phyloP scores from a whole-genome alignment of 2,888 invertebrate genomes.

The Drosophila phalerata region DNA sequence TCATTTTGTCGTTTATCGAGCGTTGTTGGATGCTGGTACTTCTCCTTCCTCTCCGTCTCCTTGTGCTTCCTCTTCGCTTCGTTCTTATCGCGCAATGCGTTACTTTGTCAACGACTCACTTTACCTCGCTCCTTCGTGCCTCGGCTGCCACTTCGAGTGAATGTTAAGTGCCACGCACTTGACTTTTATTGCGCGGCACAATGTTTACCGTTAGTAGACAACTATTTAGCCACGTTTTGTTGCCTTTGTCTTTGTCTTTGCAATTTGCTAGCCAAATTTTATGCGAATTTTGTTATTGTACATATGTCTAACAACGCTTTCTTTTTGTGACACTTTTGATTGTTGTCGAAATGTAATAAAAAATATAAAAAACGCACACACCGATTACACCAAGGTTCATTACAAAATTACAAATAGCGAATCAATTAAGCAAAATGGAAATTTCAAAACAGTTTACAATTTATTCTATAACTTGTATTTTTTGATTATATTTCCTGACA shows the following conservation, averaged over 20 bases:
- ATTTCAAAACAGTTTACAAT: slow-evolving; percentile 26
- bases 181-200: slow-evolving; percentile 60
- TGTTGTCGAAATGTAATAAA: slow-evolving; percentile 31
- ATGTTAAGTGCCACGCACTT: slow-evolving; percentile 65
- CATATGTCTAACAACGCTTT: slow-evolving; percentile 21
- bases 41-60: neutral
- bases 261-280: slow-evolving; percentile 23
- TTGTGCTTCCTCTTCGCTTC: slow-evolving; percentile 44
- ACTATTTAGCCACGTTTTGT: slow-evolving; percentile 30
- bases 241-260: slow-evolving; percentile 8
- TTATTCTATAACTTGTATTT: slow-evolving; percentile 2
- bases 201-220: slow-evolving; percentile 42
- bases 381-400: slow-evolving; percentile 14
- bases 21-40: neutral
- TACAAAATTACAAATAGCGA: slow-evolving; percentile 28
- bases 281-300: slow-evolving; percentile 12
- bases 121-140: slow-evolving; percentile 13
- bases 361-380: slow-evolving; percentile 39
- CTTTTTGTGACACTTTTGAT: neutral
- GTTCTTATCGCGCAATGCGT: slow-evolving; percentile 56
- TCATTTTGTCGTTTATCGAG: slow-evolving; percentile 33
- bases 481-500: slow-evolving; percentile 32
- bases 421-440: slow-evolving; percentile 21
- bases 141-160: slow-evolving; percentile 29
- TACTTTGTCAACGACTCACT: slow-evolving; percentile 58